Percentiles rank a stretch among this genome's conserved stretches.
Conservation (phyloP, 2,888 invertebrate genomes). For the Sisyra nigra region DNA sequence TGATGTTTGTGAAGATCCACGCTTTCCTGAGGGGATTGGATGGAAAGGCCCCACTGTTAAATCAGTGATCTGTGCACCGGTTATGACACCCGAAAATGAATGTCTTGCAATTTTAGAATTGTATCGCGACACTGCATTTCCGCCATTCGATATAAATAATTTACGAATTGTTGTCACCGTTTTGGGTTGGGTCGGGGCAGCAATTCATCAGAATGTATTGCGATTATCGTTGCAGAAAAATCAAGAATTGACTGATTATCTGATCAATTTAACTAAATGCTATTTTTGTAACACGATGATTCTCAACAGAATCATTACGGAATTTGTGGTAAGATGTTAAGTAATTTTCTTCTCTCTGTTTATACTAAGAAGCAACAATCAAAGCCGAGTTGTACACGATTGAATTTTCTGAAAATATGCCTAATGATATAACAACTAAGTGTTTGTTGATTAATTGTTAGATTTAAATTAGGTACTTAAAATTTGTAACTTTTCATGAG, state of each 20-base stretch:
- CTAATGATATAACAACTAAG: background rate
- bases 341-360: no score
- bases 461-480: background rate
- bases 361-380: no score
- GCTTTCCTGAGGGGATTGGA: conserved; percentile 32
- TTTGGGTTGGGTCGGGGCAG: conserved; percentile 28
- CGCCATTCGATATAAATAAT: conserved; percentile 21
- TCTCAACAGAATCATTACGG: conserved; percentile 40
- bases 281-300: conserved; percentile 39
- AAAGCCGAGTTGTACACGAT: no score
- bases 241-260: conserved; percentile 25
- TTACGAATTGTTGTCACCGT: conserved; percentile 23
- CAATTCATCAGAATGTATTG: conserved; percentile 26
- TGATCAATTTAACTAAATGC: conserved; percentile 24
- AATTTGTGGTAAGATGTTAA: conserved; percentile 39
- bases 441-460: background rate
- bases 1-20: conserved; percentile 35
- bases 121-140: conserved; percentile 27
- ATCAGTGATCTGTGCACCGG: conserved; percentile 39
- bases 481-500: no score
- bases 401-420: background rate
- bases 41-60: conserved; percentile 31
- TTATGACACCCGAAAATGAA: conserved; percentile 38
- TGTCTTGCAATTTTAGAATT: conserved; percentile 42
- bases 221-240: conserved; percentile 24